Conservation (phyloP, 2,888 invertebrate genomes). For the Rotaria magnacalcarata region DNA sequence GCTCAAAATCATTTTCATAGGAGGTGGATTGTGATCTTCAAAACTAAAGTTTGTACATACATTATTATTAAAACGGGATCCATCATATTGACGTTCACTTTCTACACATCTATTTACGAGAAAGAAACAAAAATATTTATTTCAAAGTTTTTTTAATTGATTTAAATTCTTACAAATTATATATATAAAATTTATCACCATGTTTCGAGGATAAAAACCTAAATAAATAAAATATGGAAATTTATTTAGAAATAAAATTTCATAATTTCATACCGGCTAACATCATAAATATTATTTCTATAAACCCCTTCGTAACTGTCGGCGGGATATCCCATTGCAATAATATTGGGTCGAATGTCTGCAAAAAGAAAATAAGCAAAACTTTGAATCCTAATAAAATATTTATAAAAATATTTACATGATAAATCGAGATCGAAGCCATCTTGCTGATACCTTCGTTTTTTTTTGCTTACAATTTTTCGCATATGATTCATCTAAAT, state of each 20-base stretch:
- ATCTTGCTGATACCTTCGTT: constrained; percentile 39
- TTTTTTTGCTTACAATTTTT: constrained; percentile 43
- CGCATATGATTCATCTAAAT: constrained; percentile 31
- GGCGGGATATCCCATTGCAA: constrained; percentile 46
- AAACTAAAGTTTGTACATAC: constrained; percentile 21
- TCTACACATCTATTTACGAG: constrained; percentile 37
- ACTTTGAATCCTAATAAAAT: not conserved
- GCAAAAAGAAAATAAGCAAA: not conserved
- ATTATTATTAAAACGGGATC: constrained; percentile 40
- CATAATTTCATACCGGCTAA: not conserved
- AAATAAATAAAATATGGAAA: not conserved
- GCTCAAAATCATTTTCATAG: constrained; percentile 12
- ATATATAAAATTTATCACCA: constrained; percentile 30
- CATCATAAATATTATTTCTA: constrained; percentile 17
- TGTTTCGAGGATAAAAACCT: constrained; percentile 10
- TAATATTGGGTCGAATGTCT: constrained; percentile 40
- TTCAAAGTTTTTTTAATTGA: not conserved
- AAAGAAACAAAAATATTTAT: not conserved
- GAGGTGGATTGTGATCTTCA: constrained; percentile 45
- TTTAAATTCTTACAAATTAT: not conserved
- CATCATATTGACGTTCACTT: constrained; percentile 38
- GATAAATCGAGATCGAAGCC: constrained; percentile 43
- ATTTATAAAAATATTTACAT: constrained; percentile 24
- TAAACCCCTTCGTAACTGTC: constrained; percentile 39
- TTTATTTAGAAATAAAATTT: not conserved